Evolutionary conservation across 2,888 invertebrate species (phyloP).

Genomic region (Onchidella celtica): DNA sequence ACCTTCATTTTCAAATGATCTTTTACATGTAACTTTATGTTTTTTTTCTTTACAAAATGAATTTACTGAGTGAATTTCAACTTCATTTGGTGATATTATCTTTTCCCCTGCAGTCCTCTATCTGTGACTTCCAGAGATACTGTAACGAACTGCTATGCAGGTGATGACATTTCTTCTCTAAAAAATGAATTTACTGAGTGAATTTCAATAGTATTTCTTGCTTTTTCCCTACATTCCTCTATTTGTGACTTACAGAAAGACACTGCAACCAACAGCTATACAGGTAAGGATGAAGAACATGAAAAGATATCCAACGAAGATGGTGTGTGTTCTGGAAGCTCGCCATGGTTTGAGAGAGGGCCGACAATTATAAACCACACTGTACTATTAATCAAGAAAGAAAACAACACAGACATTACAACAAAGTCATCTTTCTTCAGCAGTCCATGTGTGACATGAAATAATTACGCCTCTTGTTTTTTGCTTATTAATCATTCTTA

Average conservation of each 20-base stretch:
- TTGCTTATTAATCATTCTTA: too few relatives aligned
- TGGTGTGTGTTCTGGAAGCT: constrained; percentile 89
- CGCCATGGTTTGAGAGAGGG: constrained; percentile 86
- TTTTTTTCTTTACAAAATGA: too few relatives aligned
- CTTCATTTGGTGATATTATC: too few relatives aligned
- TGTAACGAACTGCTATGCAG: constrained; percentile 70
- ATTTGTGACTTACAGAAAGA: constrained; percentile 71
- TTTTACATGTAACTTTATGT: too few relatives aligned
- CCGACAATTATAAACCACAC: constrained; percentile 85
- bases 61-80: too few relatives aligned
- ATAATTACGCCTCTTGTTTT: too few relatives aligned
- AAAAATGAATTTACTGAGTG: too few relatives aligned
- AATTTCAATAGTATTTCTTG: too few relatives aligned
- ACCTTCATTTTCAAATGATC: too few relatives aligned
- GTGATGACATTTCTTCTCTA: too few relatives aligned
- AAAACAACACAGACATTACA: neutral
- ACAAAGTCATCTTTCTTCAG: neutral
- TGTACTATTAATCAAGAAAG: constrained; percentile 75
- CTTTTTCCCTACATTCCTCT: too few relatives aligned
- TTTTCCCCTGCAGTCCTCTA: too few relatives aligned
- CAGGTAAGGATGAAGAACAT: constrained; percentile 74
- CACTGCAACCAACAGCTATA: constrained; percentile 71
- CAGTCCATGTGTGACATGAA: neutral
- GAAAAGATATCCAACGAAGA: constrained; percentile 82
- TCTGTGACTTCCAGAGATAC: constrained; percentile 73